phyloP scores from a whole-genome alignment of 2,888 invertebrate genomes.

The Chirona hameri region DNA sequence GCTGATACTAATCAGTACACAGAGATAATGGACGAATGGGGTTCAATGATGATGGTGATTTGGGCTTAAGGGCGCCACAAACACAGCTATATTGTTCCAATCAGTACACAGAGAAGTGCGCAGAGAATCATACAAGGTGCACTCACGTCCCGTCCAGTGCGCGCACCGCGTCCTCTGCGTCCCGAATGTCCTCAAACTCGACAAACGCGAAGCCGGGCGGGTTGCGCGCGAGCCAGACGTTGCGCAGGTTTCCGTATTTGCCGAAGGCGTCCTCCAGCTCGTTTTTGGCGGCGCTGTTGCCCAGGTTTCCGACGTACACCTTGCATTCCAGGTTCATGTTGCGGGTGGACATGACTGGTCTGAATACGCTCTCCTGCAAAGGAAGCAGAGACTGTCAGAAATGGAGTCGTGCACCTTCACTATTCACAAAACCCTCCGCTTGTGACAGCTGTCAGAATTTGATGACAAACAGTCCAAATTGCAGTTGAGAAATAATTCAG shows the following conservation, averaged over 20 bases:
- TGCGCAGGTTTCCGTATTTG: conserved; percentile 81
- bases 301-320: conserved; percentile 88
- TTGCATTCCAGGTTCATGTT: conserved; percentile 86
- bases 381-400: too few species aligned
- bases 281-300: conserved; percentile 85
- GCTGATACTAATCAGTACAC: not conserved
- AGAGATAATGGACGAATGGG: conserved; percentile 27
- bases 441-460: too few species aligned
- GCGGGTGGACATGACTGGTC: conserved; percentile 44
- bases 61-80: not conserved
- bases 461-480: too few species aligned
- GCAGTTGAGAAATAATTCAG: too few species aligned
- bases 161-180: conserved; percentile 82
- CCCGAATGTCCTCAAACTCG: conserved; percentile 83
- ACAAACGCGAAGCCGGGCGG: conserved; percentile 90
- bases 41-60: too few species aligned
- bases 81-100: too few species aligned
- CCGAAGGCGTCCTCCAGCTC: conserved; percentile 83
- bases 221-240: conserved; percentile 91
- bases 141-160: conserved; percentile 79
- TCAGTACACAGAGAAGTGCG: conserved; percentile 41
- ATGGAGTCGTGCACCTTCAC: too few species aligned
- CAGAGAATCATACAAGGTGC: conserved; percentile 33
- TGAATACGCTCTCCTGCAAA: too few species aligned
- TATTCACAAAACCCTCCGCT: too few species aligned